A percentile compares a stretch with the other conserved stretches of the same genome.
These are phyloP conservation scores for Petrocephalus microphthalmus DNA, from an alignment of 2,113 vertebrate genomes.

Conservation along the genomic window DNA sequence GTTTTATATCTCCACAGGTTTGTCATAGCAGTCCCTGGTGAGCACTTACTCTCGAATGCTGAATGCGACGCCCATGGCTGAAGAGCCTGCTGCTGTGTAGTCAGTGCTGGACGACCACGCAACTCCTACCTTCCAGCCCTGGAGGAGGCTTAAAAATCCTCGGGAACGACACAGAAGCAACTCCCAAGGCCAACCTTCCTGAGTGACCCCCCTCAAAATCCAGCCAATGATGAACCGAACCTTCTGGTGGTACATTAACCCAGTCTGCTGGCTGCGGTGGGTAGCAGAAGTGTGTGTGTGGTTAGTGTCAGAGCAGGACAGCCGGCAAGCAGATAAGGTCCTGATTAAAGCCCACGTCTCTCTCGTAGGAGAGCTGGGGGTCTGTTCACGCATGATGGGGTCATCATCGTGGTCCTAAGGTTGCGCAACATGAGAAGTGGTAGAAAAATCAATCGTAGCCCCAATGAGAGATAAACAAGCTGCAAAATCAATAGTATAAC, in stretches of 20 bases:
- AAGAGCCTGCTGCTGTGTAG: not conserved
- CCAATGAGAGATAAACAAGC: not conserved
- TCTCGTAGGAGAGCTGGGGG: not conserved
- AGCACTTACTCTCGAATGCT: constrained; percentile 69
- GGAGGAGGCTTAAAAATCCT: constrained; percentile 41
- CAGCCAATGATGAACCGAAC: constrained; percentile 32
- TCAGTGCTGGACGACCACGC: constrained; percentile 33
- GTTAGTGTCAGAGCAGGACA: not conserved
- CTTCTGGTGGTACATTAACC: constrained; percentile 53
- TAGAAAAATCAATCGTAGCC: not conserved
- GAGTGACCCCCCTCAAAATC: constrained; percentile 37
- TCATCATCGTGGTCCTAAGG: not conserved
- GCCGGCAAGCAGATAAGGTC: not conserved
- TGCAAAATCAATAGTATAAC: not conserved
- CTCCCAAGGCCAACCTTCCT: not conserved
- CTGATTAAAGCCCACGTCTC: not conserved
- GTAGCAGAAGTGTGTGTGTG: not conserved
- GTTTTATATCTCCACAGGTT: not conserved
- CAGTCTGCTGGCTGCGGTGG: constrained; percentile 26
- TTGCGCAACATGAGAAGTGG: not conserved
- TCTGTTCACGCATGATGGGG: not conserved
- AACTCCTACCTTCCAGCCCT: constrained; percentile 18
- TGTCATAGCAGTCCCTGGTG: not conserved
- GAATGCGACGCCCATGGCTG: constrained; percentile 63
- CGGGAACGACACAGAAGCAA: not conserved